Percentiles rank a stretch among this genome's conserved stretches.
Conservation (phyloP, 2,888 invertebrate genomes). For the Scotopteryx bipunctaria region DNA sequence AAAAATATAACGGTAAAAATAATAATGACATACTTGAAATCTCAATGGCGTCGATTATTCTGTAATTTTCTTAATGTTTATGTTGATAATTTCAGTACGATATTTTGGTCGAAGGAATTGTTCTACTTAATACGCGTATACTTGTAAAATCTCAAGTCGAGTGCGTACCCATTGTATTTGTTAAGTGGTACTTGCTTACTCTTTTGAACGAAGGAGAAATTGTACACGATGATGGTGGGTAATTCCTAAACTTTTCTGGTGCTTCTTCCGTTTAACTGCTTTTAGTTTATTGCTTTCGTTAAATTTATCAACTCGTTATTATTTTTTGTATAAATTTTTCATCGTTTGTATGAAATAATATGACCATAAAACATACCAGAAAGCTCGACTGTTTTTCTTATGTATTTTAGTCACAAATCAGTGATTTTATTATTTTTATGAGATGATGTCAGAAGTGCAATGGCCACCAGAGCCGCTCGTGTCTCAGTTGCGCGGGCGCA, state of each 20-base stretch:
- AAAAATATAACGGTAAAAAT: too few relatives aligned
- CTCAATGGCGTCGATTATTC: not conserved
- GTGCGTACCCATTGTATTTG: slow-evolving; percentile 50
- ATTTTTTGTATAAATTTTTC: not conserved
- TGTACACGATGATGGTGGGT: slow-evolving; percentile 46
- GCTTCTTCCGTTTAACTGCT: slow-evolving; percentile 26
- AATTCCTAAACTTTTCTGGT: slow-evolving; percentile 41
- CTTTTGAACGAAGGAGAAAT: slow-evolving; percentile 41
- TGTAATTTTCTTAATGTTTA: not conserved
- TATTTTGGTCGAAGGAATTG: slow-evolving; percentile 47
- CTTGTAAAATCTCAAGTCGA: slow-evolving; percentile 46
- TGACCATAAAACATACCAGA: slow-evolving; percentile 8
- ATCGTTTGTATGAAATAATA: not conserved
- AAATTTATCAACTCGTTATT: slow-evolving; percentile 1
- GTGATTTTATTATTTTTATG: slow-evolving; percentile 37
- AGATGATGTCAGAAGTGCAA: slow-evolving; percentile 50
- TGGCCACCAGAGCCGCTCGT: slow-evolving; percentile 39
- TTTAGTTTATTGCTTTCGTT: slow-evolving; percentile 11
- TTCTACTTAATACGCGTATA: slow-evolving; percentile 43
- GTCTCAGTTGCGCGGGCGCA: slow-evolving; percentile 45
- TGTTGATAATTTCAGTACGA: slow-evolving; percentile 23
- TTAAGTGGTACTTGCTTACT: slow-evolving; percentile 46
- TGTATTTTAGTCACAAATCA: slow-evolving; percentile 20
- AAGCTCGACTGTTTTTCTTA: not conserved
- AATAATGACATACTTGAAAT: too few relatives aligned